A percentile compares a stretch with the other conserved stretches of the same genome.
Evolutionary conservation across 1,140 invertebrate genomes (phyloP).

Genomic region (Bombus consobrinus): DNA sequence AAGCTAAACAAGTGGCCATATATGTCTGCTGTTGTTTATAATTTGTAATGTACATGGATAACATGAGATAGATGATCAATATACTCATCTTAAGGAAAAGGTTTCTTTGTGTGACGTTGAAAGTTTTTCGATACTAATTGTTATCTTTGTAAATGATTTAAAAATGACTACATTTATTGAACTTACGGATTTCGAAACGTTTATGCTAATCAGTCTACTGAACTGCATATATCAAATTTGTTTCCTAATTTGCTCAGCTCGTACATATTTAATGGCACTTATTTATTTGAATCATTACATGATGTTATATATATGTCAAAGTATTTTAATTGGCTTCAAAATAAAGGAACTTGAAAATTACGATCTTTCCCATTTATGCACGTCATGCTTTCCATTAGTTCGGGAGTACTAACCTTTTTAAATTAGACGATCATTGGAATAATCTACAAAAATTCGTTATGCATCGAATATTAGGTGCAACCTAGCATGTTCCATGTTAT

Average conservation of each 20-base stretch:
- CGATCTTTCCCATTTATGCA: neutral
- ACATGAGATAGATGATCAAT: constrained; percentile 8
- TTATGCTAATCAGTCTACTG: neutral
- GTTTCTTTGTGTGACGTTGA: neutral
- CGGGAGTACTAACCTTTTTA: neutral
- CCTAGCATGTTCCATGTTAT: too few relatives aligned
- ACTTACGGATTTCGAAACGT: neutral
- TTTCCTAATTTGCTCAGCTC: constrained; percentile 3
- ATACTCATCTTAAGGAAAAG: neutral
- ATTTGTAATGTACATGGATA: constrained; percentile 24
- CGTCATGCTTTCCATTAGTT: neutral
- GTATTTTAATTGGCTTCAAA: constrained; percentile 39
- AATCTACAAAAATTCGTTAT: neutral
- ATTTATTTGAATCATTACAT: constrained; percentile 22
- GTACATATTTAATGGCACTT: constrained; percentile 14
- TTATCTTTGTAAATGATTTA: neutral
- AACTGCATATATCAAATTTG: constrained; percentile 34
- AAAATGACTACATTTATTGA: too few relatives aligned
- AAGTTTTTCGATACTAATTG: constrained; percentile 3
- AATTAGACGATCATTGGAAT: neutral
- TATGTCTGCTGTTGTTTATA: constrained; percentile 18
- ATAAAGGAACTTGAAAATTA: constrained; percentile 30
- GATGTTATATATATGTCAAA: constrained; percentile 39
- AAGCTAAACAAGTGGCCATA: neutral
- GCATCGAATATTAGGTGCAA: neutral